phyloP scores from a whole-genome alignment of 64 coral and sea anemone species.

The Pachyseris speciosa region DNA sequence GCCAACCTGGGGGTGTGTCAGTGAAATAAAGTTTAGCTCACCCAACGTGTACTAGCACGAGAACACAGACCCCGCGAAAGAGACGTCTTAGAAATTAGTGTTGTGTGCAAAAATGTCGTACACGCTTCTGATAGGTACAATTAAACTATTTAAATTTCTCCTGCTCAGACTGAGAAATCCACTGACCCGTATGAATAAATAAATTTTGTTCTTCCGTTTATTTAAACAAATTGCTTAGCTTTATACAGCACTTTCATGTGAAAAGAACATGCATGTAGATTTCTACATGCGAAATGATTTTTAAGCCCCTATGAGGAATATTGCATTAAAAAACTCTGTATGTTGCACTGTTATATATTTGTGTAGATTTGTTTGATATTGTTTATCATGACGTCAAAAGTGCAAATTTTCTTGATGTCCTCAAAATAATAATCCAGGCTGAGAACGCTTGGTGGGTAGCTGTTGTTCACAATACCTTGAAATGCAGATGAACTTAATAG shows the following conservation, averaged over 20 bases:
- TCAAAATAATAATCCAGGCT: slow-evolving; percentile 5
- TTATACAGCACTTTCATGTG: background rate
- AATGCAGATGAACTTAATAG: background rate
- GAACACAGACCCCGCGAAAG: background rate
- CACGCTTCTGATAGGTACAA: background rate
- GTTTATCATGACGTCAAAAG: background rate
- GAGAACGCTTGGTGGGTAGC: background rate
- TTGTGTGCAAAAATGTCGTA: background rate
- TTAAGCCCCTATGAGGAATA: background rate
- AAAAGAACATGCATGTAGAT: slow-evolving; percentile 1
- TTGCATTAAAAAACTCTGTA: background rate
- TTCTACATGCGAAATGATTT: background rate
- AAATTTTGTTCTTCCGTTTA: background rate
- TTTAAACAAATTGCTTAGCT: background rate
- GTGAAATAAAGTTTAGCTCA: background rate
- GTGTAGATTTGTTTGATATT: slow-evolving; percentile 2
- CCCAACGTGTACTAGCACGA: background rate
- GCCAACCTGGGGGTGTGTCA: slow-evolving; percentile 25
- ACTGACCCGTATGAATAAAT: background rate
- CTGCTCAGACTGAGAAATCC: slow-evolving; percentile 2
- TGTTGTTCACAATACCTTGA: background rate
- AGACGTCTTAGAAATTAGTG: background rate
- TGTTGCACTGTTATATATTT: background rate
- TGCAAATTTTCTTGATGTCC: background rate
- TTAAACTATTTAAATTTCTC: slow-evolving; percentile 3